These are phyloP conservation scores for Pogonomyrmex barbatus DNA, from an alignment of 1,140 invertebrate species.

Conservation along the genomic window DNA sequence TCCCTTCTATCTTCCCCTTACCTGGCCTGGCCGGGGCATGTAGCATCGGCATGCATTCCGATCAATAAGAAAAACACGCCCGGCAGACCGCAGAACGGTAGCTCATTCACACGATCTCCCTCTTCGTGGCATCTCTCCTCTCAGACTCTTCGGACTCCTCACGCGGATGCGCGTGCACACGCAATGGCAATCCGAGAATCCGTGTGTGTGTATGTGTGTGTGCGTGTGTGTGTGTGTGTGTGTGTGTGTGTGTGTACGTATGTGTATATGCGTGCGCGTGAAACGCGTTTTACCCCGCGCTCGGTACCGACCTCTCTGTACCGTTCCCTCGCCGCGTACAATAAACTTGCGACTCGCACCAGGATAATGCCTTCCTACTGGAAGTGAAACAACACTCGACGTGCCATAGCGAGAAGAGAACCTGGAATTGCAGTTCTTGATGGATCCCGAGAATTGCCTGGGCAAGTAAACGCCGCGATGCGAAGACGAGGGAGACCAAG, in stretches of 20 bases:
- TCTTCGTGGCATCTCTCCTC: constrained; percentile 42
- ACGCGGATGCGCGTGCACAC: constrained; percentile 37
- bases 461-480: constrained; percentile 16
- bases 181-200: constrained; percentile 6
- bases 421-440: constrained; percentile 70
- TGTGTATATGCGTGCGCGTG: background rate
- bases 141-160: constrained; percentile 38
- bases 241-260: constrained; percentile 3
- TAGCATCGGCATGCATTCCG: constrained; percentile 74
- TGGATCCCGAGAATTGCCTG: constrained; percentile 70
- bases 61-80: constrained; percentile 77
- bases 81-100: constrained; percentile 81
- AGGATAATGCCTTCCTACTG: constrained; percentile 72
- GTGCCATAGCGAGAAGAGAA: constrained; percentile 33
- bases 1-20: constrained; percentile 49
- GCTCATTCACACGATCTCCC: constrained; percentile 82
- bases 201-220: constrained; percentile 7
- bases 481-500: background rate
- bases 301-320: constrained; percentile 59
- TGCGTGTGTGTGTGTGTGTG: constrained; percentile 3
- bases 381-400: constrained; percentile 70
- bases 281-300: constrained; percentile 37
- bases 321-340: constrained; percentile 62
- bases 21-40: constrained; percentile 8
- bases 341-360: constrained; percentile 73